phyloP scores from a whole-genome alignment of 2,888 invertebrate genomes.

The Pemphredon lugubris region DNA sequence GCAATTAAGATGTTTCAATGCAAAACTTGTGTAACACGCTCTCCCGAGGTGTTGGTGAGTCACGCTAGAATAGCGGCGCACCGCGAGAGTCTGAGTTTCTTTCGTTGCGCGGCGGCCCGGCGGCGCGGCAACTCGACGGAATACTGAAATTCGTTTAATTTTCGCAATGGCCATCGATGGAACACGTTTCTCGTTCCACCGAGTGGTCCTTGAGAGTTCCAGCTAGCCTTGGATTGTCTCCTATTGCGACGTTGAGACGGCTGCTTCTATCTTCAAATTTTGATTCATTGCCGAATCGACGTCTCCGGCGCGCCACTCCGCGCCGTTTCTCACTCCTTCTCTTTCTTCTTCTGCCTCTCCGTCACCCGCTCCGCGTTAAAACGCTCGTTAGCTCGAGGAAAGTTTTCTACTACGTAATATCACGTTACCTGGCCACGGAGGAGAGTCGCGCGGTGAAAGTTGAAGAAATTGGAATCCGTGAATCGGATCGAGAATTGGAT shows the following conservation, averaged over 20 bases:
- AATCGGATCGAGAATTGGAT: too few relatives aligned
- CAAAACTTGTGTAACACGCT: constrained; percentile 45
- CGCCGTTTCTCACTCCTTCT: too few relatives aligned
- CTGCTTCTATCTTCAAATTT: constrained; percentile 23
- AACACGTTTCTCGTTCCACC: constrained; percentile 18
- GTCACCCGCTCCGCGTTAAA: constrained; percentile 15
- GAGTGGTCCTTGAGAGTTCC: constrained; percentile 35
- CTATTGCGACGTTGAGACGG: constrained; percentile 7
- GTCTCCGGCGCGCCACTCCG: too few relatives aligned
- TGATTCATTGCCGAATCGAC: constrained; percentile 19
- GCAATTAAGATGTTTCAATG: constrained; percentile 54
- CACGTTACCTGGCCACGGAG: not conserved
- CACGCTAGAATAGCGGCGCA: constrained; percentile 8
- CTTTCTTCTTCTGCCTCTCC: too few relatives aligned
- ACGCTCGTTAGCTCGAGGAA: constrained; percentile 37
- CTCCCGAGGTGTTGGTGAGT: constrained; percentile 41
- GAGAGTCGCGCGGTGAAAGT: constrained; percentile 7
- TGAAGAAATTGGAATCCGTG: not conserved
- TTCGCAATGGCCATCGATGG: constrained; percentile 25
- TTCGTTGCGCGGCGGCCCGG: constrained; percentile 19
- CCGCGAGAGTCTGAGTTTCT: not conserved
- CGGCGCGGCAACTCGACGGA: too few relatives aligned
- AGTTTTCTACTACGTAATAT: constrained; percentile 21
- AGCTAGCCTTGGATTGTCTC: constrained; percentile 29
- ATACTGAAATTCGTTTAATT: constrained; percentile 40